Base-by-base conservation (phyloP, 2,113 vertebrate species). In the Tylochromis polylepis region DNA sequence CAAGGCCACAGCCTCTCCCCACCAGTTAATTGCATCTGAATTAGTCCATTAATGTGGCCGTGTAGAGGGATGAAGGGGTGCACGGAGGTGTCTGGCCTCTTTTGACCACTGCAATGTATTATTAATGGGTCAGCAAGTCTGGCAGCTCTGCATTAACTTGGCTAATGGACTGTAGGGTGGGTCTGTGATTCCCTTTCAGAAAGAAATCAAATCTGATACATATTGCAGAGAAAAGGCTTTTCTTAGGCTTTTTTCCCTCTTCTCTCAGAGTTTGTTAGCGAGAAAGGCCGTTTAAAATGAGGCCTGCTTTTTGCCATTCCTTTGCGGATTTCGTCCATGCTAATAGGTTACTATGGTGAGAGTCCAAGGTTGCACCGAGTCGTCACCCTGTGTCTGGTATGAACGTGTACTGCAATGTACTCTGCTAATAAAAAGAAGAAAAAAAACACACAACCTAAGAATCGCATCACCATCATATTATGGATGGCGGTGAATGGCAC, bases 61-160 rank as follows among this genome's bases (percentile, higher is more conserved):
- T 95, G 94, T 95, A 91, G 93, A 92, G 90, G 92, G 93, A 92
- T 90, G 94, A 90, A 91, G 85, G 86, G 86, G 92, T 93, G 93
- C 92, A 89, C 85, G 36, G 92, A 93, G 94, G 94, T 96, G 93
- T 92, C 93, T 95, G 94, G 92, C 94, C 94, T 95, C 93, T 93
- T 93, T 93, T 95, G 94, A 95, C 95, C 93, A 91, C 88, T 87
- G 92, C 94, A 57, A 92, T 96, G 92, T 95, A 93, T 96, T 96
- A 96, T 96, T 96, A 94, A 96, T 96, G 96, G 95, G 95, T 96
- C 95, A 94, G 92, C 93, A 93, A 93, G 91, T 94, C 93, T 95
- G 94, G 94, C 94, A 93, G 93, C 84, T 93, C 91, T 89, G 88
- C 94, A 96, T 96, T 94, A 96, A 95, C 93, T 96, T 95, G 93